Evolutionary conservation across 2,888 invertebrate genomes (phyloP).

Genomic region (Anarsia innoxiella): DNA sequence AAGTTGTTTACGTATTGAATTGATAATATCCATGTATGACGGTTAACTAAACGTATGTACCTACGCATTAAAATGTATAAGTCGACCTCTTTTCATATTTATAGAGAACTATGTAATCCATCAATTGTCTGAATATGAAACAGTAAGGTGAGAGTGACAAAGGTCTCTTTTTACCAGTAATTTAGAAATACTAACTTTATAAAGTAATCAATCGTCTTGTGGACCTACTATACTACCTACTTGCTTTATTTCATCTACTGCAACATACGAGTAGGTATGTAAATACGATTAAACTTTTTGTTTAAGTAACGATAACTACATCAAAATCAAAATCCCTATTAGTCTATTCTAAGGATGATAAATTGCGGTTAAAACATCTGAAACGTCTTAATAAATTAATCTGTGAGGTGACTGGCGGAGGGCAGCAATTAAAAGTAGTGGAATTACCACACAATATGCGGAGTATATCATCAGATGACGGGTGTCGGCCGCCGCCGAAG

Average conservation of each 20-base stretch:
- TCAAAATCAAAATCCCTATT: no score
- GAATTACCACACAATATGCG: constrained; percentile 71
- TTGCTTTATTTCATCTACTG: no score
- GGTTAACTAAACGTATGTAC: no score
- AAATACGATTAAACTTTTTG: no score
- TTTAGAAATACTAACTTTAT: no score
- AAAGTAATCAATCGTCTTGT: no score
- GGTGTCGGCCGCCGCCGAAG: not conserved
- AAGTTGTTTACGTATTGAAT: constrained; percentile 27
- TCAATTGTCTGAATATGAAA: constrained; percentile 25
- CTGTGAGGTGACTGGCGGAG: constrained; percentile 53
- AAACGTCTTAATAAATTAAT: constrained; percentile 70
- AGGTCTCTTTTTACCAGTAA: no score
- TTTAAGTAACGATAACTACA: no score
- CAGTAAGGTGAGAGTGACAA: constrained; percentile 5
- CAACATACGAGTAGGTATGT: no score
- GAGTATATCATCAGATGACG: constrained; percentile 68
- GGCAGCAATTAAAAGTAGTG: constrained; percentile 62
- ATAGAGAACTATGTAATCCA: constrained; percentile 20
- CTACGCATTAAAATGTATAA: constrained; percentile 28
- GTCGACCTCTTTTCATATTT: constrained; percentile 37
- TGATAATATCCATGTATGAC: constrained; percentile 25
- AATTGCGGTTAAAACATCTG: constrained; percentile 53
- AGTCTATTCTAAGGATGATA: constrained; percentile 70
- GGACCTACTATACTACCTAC: no score